Percentiles rank a stretch among this genome's conserved stretches.
phyloP scores from a whole-genome alignment of 2,888 invertebrate genomes.

The Sisyra terminalis region DNA sequence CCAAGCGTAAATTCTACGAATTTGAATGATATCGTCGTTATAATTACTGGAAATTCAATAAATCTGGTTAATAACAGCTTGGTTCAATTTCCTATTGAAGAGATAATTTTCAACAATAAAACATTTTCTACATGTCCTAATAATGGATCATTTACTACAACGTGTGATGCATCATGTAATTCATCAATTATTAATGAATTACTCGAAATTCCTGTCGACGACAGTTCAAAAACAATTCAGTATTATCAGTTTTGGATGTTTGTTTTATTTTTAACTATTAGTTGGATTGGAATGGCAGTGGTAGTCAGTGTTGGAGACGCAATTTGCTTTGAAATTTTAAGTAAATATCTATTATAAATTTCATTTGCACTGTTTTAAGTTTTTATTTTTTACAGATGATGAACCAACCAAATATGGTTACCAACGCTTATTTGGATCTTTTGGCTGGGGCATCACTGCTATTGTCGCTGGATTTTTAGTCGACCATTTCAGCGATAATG shows the following conservation, averaged over 20 bases:
- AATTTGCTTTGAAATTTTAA: constrained; percentile 71
- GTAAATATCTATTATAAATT: constrained; percentile 30
- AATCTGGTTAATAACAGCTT: no score
- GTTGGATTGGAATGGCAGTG: constrained; percentile 74
- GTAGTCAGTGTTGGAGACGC: constrained; percentile 79
- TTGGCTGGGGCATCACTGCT: constrained; percentile 72
- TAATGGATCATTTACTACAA: background rate
- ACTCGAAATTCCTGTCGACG: constrained; percentile 25
- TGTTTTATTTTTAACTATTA: constrained; percentile 54
- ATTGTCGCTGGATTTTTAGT: constrained; percentile 62
- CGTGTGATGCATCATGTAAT: background rate
- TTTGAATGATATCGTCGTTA: no score
- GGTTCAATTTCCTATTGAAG: constrained; percentile 12
- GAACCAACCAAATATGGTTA: constrained; percentile 63
- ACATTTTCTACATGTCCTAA: background rate
- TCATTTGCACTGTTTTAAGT: background rate
- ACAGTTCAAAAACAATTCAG: constrained; percentile 23
- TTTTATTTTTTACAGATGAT: constrained; percentile 33
- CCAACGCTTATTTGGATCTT: constrained; percentile 75
- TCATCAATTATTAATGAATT: constrained; percentile 27
- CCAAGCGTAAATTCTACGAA: no score
- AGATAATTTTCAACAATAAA: background rate
- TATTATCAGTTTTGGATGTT: constrained; percentile 63
- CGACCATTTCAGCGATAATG: constrained; percentile 51
- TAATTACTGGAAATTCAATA: no score